Conservation (phyloP, 2,797 vertebrate genomes). For the Gymnopithys bicolor region DNA sequence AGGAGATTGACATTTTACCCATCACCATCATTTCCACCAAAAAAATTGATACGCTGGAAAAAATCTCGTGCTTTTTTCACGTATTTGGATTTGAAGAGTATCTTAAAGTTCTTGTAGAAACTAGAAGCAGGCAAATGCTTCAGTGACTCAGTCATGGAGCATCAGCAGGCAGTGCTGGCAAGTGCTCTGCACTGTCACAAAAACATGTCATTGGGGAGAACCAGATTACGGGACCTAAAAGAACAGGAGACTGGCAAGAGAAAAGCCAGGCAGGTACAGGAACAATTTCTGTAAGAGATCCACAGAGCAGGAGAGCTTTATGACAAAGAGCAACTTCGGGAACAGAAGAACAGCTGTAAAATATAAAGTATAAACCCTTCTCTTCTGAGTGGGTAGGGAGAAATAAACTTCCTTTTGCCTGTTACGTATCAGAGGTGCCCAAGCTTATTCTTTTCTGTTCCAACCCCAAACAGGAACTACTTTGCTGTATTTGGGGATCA, state of each 20-base stretch:
- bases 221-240: not conserved
- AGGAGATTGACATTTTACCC: not conserved
- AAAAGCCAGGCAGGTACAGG: not conserved
- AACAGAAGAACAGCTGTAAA: not conserved
- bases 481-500: not conserved
- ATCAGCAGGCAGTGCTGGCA: not conserved
- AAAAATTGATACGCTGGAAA: not conserved
- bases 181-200: not conserved
- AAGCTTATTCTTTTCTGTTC: not conserved
- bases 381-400: not conserved
- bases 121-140: not conserved
- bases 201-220: not conserved
- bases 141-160: not conserved
- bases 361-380: not conserved
- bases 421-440: not conserved
- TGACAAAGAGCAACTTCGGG: not conserved
- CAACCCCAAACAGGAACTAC: not conserved
- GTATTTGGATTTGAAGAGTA: not conserved
- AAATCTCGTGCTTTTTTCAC: not conserved
- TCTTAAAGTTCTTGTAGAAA: not conserved
- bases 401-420: not conserved
- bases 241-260: not conserved
- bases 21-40: not conserved
- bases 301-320: not conserved
- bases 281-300: not conserved